A percentile compares a stretch with the other conserved stretches of the same genome.
phyloP scores from a whole-genome alignment of 2,888 invertebrate genomes.

The Ectobius pallidus region DNA sequence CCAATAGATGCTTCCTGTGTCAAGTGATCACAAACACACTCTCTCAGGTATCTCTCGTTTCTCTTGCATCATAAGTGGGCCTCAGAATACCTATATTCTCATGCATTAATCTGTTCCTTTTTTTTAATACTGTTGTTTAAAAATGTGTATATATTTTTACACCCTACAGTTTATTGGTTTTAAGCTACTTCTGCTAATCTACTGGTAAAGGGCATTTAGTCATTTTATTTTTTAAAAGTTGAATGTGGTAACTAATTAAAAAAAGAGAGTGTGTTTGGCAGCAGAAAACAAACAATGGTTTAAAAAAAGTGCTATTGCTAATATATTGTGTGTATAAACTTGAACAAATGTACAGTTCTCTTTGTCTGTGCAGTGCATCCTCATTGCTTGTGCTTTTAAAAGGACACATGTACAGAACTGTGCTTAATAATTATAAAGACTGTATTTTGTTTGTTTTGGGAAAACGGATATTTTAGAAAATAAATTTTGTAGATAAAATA shows the following conservation, averaged over 20 bases:
- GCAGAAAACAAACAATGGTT: neutral
- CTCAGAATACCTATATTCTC: neutral
- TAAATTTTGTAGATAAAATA: slow-evolving; percentile 23
- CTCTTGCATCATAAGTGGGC: neutral
- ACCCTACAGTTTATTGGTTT: neutral
- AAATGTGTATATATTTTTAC: too few species aligned
- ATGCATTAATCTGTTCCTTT: neutral
- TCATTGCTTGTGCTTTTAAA: slow-evolving; percentile 38
- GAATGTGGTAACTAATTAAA: neutral
- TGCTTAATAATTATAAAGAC: slow-evolving; percentile 23
- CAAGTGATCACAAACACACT: too few species aligned
- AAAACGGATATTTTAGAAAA: slow-evolving; percentile 19
- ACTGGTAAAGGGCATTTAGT: slow-evolving; percentile 28
- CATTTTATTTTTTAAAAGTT: slow-evolving; percentile 18
- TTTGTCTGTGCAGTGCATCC: slow-evolving; percentile 28
- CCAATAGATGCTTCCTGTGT: too few species aligned
- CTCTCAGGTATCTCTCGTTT: neutral
- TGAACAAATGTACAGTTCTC: slow-evolving; percentile 23
- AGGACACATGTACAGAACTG: slow-evolving; percentile 31
- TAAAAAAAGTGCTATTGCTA: slow-evolving; percentile 18
- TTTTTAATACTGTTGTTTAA: slow-evolving; percentile 4
- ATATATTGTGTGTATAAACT: slow-evolving; percentile 25
- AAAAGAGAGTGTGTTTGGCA: slow-evolving; percentile 22
- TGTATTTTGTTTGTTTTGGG: slow-evolving; percentile 15
- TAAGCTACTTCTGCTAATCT: slow-evolving; percentile 8